Base-by-base conservation (phyloP, 2,797 vertebrate species). In the Coccyzus lansbergi region DNA sequence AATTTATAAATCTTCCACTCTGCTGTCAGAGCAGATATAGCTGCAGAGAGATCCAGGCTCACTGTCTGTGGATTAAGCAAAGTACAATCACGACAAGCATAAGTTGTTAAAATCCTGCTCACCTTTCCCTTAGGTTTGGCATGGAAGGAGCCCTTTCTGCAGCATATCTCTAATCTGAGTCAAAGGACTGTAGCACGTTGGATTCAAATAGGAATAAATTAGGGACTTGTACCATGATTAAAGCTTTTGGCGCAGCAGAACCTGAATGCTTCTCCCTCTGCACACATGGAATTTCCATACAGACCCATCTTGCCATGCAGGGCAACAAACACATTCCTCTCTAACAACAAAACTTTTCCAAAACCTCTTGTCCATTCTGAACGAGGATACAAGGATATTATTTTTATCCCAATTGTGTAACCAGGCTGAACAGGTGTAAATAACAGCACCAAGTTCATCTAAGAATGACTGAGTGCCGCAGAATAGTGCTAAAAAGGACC, bases 241-340 rank as follows among this genome's bases (percentile, higher is more conserved):
- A 63, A 80, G 18, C 56, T 53, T 25, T 59, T 25, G 64, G 69
- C 31, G 26, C 33, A 60, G 44, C 58, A 48, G 62, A 67, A 70
- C 7, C 5, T 33, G 36, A 83, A 48, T 7, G 4, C 31, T 86
- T 69, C 34, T 69, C 31, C 33, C n/a, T 49, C 56, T 60, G 40
- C 2, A 1, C 24, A 44, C 12, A 9, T 4, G 3, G 34, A 40
- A 74, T 67, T 92, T 74, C 44, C 52, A 77, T 0, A 0, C 21
- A 68, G 58, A 44, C 24, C 10, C 19, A 29, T 59, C 72, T 55
- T 88, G 49, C 34, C 36, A 26, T 13, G 34, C 42, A 72, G 34
- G 17, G 36, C 55, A 77, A 72, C 5, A 72, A 80, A 44, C 38
- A 38, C 17, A 28, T 71, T 85, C 19, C 12, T 65, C 20, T 75